Percentiles rank a stretch among this genome's conserved stretches.
Evolutionary conservation across 64 coral and sea anemone genomes (phyloP).

Genomic region (Stylophora pistillata): DNA sequence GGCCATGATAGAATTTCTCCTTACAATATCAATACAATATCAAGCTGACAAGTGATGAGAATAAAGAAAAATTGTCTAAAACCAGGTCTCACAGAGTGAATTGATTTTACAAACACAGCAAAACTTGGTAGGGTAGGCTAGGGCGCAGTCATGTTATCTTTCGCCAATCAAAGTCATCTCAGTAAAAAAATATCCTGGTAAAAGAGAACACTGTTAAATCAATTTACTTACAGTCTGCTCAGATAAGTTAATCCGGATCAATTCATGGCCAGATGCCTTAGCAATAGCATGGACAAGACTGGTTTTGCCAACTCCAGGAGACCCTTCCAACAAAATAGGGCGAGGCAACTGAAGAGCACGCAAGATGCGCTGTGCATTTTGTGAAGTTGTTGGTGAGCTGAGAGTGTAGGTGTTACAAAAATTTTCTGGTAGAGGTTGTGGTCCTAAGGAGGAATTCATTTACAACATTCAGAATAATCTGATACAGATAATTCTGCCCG

Average conservation of each 20-base stretch:
- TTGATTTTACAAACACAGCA: no score
- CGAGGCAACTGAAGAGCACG: constrained; percentile 77
- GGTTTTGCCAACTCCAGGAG: constrained; percentile 97
- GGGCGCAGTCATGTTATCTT: no score
- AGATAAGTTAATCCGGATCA: constrained; percentile 89
- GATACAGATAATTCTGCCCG: no score
- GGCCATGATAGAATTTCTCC: no score
- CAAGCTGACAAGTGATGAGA: no score
- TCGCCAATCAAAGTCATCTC: no score
- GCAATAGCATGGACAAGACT: constrained; percentile 94
- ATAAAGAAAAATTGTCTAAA: no score
- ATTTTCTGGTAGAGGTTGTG: constrained; percentile 28
- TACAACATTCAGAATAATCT: neutral
- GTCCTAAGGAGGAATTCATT: constrained; percentile 61
- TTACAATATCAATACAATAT: no score
- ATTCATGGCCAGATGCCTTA: constrained; percentile 90
- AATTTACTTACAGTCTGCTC: constrained; percentile 88
- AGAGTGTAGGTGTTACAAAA: constrained; percentile 70
- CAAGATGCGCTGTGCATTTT: constrained; percentile 80
- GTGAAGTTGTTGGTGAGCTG: constrained; percentile 83
- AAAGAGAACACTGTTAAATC: neutral
- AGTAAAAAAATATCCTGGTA: neutral
- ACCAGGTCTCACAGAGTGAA: no score
- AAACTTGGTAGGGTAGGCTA: no score
- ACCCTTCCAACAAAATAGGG: constrained; percentile 94